These are phyloP conservation scores for Dilophus febrilis DNA, from an alignment of 2,888 invertebrate genomes.

Conservation along the genomic window DNA sequence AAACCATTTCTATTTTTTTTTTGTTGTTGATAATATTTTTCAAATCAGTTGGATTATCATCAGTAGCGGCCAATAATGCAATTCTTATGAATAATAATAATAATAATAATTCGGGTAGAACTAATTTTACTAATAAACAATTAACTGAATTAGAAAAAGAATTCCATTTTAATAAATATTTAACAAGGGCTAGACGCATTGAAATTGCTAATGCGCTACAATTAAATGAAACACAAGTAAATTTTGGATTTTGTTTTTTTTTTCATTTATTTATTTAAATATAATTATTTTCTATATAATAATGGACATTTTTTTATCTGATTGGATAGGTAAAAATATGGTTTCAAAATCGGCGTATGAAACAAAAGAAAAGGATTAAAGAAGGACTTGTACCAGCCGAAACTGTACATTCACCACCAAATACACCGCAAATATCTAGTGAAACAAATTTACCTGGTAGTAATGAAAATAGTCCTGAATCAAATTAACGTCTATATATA, in stretches of 20 bases:
- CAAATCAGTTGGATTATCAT: conserved; percentile 29
- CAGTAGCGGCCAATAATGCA: conserved; percentile 2
- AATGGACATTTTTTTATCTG: neutral
- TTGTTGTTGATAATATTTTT: conserved; percentile 4
- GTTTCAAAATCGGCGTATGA: conserved; percentile 98
- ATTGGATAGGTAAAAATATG: conserved; percentile 67
- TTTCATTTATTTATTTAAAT: neutral
- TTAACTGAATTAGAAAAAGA: conserved; percentile 98
- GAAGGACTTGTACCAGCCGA: conserved; percentile 65
- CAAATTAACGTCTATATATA: conserved; percentile 31
- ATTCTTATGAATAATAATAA: conserved; percentile 28
- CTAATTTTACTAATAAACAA: conserved; percentile 99
- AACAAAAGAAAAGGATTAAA: conserved; percentile 93
- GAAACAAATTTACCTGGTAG: conserved; percentile 31
- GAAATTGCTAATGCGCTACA: conserved; percentile 94
- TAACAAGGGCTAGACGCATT: conserved; percentile 89
- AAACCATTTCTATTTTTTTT: neutral
- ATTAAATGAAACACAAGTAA: conserved; percentile 83
- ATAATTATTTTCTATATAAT: neutral
- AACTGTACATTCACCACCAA: conserved; percentile 30
- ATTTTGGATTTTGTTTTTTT: conserved; percentile 29
- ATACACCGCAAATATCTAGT: conserved; percentile 16
- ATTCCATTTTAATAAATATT: conserved; percentile 98
- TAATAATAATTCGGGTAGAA: conserved; percentile 76
- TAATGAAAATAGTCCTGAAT: conserved; percentile 57